Evolutionary conservation across 2,888 invertebrate species (phyloP).

Genomic region (Spisula solida): DNA sequence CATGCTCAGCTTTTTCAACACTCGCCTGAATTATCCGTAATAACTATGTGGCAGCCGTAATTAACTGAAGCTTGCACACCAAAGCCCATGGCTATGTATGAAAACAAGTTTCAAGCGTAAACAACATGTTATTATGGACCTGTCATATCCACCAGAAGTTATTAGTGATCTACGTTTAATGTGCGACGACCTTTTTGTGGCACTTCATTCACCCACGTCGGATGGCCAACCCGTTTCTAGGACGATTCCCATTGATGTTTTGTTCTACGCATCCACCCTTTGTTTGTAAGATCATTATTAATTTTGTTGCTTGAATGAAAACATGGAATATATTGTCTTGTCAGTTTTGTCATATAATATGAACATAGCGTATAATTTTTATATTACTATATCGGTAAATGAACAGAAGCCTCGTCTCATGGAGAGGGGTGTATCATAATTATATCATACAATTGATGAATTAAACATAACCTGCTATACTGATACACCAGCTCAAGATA

Average conservation of each 20-base stretch:
- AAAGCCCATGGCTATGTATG: neutral
- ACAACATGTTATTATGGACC: conserved; percentile 28
- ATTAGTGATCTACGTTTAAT: conserved; percentile 43
- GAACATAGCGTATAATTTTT: conserved; percentile 14
- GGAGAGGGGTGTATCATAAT: neutral
- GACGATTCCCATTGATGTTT: neutral
- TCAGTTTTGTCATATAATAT: neutral
- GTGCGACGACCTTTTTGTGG: conserved; percentile 35
- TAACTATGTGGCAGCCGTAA: neutral
- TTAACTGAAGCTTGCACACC: neutral
- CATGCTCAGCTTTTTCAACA: neutral
- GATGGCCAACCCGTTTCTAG: neutral
- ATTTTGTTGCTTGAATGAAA: neutral
- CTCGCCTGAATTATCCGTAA: neutral
- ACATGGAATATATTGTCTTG: neutral
- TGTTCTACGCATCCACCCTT: neutral
- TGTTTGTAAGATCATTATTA: conserved; percentile 2
- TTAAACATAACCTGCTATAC: conserved; percentile 8
- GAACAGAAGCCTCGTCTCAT: neutral
- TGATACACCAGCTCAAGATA: neutral
- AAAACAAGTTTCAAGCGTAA: neutral
- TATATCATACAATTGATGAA: neutral
- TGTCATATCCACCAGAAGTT: conserved; percentile 43
- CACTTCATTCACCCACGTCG: conserved; percentile 21
- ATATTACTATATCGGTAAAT: neutral